Evolutionary conservation across 2,113 vertebrate species (phyloP).

Genomic region (Choloepus hoffmanni): DNA sequence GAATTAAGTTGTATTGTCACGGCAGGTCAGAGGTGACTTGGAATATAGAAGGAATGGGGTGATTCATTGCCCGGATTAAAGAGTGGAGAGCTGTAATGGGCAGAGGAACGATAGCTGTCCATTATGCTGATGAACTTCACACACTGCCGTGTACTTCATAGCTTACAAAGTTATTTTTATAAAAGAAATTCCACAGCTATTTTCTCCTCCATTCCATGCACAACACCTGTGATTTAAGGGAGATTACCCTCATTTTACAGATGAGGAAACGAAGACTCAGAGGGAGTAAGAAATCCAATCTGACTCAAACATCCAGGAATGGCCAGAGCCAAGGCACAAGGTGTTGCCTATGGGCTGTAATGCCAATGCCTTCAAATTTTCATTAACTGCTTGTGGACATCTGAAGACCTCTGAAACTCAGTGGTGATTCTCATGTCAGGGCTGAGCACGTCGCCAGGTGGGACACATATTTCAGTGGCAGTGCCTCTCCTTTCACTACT

Average conservation of each 20-base stretch:
- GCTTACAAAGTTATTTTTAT: slow-evolving; percentile 9
- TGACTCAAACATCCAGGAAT: neutral
- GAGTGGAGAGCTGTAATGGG: neutral
- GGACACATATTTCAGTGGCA: neutral
- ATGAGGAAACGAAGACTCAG: slow-evolving; percentile 19
- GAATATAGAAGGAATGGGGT: neutral
- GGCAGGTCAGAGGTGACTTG: neutral
- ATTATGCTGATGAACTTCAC: neutral
- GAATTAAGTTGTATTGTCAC: neutral
- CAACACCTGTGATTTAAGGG: neutral
- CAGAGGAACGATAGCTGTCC: neutral
- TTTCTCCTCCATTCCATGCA: neutral
- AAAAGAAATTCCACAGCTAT: neutral
- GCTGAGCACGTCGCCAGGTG: neutral
- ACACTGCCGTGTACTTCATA: neutral
- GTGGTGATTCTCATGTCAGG: neutral
- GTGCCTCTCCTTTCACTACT: neutral
- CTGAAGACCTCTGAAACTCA: neutral
- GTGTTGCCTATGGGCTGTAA: neutral
- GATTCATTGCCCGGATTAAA: neutral
- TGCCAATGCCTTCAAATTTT: neutral
- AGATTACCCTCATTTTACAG: neutral
- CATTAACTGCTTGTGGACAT: neutral
- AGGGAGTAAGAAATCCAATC: neutral
- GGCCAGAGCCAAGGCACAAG: neutral